Percentiles rank a stretch among this genome's conserved stretches.
Conservation (phyloP, 2,797 vertebrate species). For the Melanotaenia nigrans region DNA sequence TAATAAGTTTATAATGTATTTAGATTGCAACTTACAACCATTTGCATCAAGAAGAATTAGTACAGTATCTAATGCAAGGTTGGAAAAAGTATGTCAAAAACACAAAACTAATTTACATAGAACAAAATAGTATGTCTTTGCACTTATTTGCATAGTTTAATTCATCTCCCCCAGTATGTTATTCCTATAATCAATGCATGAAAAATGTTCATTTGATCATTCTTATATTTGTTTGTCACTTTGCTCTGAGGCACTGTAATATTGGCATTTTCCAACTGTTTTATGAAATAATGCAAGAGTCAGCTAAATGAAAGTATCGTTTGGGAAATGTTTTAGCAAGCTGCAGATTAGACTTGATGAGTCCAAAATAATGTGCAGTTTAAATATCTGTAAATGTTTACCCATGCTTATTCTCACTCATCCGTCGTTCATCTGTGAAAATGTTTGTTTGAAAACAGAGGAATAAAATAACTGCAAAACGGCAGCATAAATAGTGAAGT, state of each 20-base stretch:
- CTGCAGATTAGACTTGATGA: background rate
- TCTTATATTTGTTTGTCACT: background rate
- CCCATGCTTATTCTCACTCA: background rate
- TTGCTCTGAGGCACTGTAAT: background rate
- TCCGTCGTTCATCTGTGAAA: background rate
- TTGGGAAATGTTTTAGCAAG: background rate
- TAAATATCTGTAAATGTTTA: background rate
- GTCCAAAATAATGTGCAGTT: background rate
- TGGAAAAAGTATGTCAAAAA: background rate
- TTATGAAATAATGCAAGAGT: background rate
- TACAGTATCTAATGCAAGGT: background rate
- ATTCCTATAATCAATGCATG: background rate
- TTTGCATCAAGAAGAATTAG: background rate
- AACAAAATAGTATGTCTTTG: background rate
- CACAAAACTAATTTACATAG: background rate
- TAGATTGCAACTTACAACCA: background rate
- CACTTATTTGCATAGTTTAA: background rate
- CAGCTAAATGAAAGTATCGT: background rate
- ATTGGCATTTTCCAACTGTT: background rate
- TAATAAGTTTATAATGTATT: background rate
- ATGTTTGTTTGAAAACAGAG: background rate
- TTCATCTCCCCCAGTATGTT: background rate
- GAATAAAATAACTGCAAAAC: background rate
- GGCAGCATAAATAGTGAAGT: constrained; percentile 1
- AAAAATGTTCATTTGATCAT: background rate